Conservation (phyloP, 2,888 invertebrate genomes). For the Monoplex corrugatus region DNA sequence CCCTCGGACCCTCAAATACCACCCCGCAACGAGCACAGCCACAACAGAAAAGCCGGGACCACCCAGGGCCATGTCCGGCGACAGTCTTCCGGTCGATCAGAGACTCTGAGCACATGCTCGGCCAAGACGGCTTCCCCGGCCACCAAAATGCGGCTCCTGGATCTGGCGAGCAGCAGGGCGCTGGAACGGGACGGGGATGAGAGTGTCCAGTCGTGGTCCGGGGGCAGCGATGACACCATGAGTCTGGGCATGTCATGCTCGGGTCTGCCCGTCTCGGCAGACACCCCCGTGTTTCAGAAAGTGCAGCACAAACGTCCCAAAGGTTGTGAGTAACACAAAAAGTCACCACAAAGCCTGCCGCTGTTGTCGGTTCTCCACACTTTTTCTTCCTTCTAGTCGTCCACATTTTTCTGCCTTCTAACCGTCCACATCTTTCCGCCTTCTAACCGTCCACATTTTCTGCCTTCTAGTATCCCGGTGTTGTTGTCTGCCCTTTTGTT, state of each 20-base stretch:
- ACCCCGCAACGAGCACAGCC: background rate
- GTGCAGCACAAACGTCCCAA: background rate
- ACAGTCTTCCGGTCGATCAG: constrained; percentile 54
- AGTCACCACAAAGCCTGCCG: background rate
- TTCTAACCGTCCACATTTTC: too few species aligned
- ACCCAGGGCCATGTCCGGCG: constrained; percentile 42
- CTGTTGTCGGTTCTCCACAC: background rate
- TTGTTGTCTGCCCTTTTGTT: too few species aligned
- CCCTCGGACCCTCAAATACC: background rate
- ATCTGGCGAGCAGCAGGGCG: constrained; percentile 56
- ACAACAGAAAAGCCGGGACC: background rate
- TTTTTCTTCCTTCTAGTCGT: too few species aligned
- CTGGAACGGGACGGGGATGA: constrained; percentile 55
- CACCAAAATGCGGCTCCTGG: constrained; percentile 56
- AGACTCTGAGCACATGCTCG: constrained; percentile 52
- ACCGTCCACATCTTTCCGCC: too few species aligned
- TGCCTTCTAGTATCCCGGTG: too few species aligned
- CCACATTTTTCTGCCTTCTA: too few species aligned
- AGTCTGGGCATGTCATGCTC: constrained; percentile 50
- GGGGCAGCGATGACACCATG: constrained; percentile 47
- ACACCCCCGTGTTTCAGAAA: constrained; percentile 36
- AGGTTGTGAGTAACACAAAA: constrained; percentile 40
- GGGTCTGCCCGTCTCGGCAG: constrained; percentile 27
- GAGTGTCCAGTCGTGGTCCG: constrained; percentile 44
- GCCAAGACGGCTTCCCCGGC: constrained; percentile 55